phyloP scores from a whole-genome alignment of 2,113 vertebrate genomes.

The Panurus biarmicus region DNA sequence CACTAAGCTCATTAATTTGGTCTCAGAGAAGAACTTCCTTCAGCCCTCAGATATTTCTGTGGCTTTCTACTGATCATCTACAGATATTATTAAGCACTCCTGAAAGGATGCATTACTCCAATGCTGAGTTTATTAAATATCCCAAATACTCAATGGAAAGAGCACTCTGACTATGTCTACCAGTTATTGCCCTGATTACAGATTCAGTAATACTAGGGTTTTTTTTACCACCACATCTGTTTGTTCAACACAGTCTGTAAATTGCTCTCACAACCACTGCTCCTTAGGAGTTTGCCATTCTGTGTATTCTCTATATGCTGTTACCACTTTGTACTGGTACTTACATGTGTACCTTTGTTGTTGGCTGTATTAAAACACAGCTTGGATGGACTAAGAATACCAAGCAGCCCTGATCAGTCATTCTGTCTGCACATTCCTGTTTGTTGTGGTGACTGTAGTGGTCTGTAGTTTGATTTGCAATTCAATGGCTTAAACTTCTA shows the following conservation, averaged over 20 bases:
- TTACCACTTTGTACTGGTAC: neutral
- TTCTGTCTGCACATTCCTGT: neutral
- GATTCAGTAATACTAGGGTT: neutral
- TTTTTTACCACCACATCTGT: neutral
- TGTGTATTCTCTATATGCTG: neutral
- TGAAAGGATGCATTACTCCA: neutral
- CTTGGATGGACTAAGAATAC: neutral
- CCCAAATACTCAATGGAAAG: neutral
- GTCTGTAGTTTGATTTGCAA: neutral
- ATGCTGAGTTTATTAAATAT: neutral
- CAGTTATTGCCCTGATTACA: neutral
- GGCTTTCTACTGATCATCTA: neutral
- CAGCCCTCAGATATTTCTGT: neutral
- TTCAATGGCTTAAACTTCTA: neutral
- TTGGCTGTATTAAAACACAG: neutral
- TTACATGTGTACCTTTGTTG: neutral
- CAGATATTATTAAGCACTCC: neutral
- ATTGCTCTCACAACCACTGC: neutral
- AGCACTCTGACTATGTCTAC: neutral
- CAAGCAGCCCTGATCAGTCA: neutral
- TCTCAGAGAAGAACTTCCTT: neutral
- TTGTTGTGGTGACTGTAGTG: neutral
- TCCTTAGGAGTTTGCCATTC: neutral
- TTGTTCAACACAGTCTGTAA: neutral
- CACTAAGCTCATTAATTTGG: neutral